Conservation (phyloP, 2,888 invertebrate genomes). For the Oasisia sp. region DNA sequence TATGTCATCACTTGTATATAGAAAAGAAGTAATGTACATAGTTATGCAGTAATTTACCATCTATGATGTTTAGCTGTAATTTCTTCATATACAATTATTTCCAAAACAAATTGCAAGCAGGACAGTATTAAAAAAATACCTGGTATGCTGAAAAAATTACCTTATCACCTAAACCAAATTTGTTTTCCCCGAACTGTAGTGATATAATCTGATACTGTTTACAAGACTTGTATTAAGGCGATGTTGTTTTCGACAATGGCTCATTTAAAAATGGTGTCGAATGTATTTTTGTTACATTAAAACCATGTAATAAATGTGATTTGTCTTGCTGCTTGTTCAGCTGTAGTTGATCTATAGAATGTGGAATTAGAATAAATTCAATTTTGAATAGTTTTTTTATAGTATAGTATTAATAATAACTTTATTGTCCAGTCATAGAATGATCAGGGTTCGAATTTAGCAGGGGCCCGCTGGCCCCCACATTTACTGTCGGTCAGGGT, state of each 20-base stretch:
- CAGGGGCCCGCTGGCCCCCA: too few relatives aligned
- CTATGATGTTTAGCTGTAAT: not conserved
- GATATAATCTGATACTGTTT: not conserved
- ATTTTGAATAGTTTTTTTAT: too few relatives aligned
- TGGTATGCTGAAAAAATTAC: not conserved
- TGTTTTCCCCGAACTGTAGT: not conserved
- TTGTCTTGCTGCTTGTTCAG: not conserved
- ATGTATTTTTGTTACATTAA: slow-evolving; percentile 3
- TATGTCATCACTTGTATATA: not conserved
- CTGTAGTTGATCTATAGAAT: not conserved
- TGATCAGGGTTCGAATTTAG: too few relatives aligned
- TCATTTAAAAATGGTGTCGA: not conserved
- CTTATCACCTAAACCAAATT: not conserved
- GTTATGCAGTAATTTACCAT: not conserved
- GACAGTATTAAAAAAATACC: not conserved
- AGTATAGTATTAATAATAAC: too few relatives aligned
- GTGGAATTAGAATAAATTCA: too few relatives aligned
- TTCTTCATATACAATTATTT: not conserved
- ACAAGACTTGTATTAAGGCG: not conserved
- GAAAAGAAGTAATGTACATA: not conserved
- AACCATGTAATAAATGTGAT: not conserved
- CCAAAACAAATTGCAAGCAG: not conserved
- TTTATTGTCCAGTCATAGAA: too few relatives aligned
- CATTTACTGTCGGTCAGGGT: too few relatives aligned
- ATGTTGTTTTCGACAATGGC: not conserved